Evolutionary conservation across 37 sponge, comb jelly and placozoan species (phyloP).

Genomic region (Petrosia ficiformis): DNA sequence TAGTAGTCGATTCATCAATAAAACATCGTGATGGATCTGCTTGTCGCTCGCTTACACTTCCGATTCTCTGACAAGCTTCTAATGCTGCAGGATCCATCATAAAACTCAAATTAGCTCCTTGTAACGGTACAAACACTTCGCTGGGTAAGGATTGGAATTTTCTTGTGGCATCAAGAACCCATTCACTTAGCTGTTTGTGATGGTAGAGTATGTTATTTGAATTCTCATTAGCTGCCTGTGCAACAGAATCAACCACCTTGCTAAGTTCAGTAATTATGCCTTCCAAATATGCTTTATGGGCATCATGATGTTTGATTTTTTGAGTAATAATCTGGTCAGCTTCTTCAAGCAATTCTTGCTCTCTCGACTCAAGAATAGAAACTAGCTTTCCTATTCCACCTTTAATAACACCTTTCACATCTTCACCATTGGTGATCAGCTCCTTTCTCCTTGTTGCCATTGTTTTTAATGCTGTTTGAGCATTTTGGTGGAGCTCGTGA

Average conservation of each 20-base stretch:
- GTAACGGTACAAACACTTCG: not conserved
- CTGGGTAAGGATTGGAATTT: not conserved
- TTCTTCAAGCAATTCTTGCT: conserved; percentile 1
- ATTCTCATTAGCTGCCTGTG: not conserved
- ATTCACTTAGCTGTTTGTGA: conserved; percentile 2
- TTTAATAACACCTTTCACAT: not conserved
- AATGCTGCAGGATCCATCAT: not conserved
- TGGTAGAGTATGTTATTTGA: conserved; percentile 1
- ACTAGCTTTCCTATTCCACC: not conserved
- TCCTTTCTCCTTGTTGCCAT: not conserved
- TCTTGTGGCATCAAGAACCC: not conserved
- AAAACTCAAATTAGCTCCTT: conserved; percentile 2
- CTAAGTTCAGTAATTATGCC: not conserved
- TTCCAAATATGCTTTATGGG: not conserved
- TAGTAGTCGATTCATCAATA: not conserved
- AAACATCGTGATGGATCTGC: not conserved
- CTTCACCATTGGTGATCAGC: not conserved
- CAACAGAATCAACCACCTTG: not conserved
- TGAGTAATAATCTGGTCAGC: not conserved
- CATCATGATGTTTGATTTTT: conserved; percentile 4
- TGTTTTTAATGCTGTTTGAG: not conserved
- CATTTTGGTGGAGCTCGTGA: not conserved
- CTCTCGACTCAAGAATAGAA: not conserved
- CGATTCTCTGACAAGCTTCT: not conserved
- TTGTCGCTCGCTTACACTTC: not conserved